Evolutionary conservation across 2,113 vertebrate genomes (phyloP).

Genomic region (Sander lucioperca): DNA sequence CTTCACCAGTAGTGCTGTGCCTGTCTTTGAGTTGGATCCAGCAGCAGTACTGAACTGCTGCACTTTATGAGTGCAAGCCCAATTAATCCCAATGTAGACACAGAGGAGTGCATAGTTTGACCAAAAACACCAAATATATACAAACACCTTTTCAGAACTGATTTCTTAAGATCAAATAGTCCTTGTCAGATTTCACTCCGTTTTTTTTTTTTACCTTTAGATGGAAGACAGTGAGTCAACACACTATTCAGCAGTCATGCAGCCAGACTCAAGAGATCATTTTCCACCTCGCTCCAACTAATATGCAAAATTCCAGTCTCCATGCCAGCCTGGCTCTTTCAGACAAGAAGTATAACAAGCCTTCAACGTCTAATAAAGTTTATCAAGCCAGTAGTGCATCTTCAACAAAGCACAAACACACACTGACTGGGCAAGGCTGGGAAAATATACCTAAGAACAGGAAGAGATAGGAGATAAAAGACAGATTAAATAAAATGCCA

Average conservation of each 20-base stretch:
- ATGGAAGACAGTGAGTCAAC: background rate
- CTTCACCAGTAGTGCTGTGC: slow-evolving; percentile 12
- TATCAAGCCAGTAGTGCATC: background rate
- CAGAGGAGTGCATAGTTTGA: background rate
- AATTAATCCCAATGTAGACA: background rate
- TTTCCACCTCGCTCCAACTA: slow-evolving; percentile 11
- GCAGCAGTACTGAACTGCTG: slow-evolving; percentile 6
- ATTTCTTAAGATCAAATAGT: background rate
- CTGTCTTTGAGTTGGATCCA: slow-evolving; percentile 16
- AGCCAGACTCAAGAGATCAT: background rate
- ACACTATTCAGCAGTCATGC: slow-evolving; percentile 16
- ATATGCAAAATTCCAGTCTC: background rate
- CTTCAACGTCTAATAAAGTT: slow-evolving; percentile 2
- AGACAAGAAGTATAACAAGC: slow-evolving; percentile 6
- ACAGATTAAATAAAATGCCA: slow-evolving; percentile 9
- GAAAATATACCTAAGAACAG: background rate
- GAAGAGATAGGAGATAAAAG: slow-evolving; percentile 5
- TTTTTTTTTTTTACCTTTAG: background rate
- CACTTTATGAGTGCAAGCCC: background rate
- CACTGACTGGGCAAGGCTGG: background rate
- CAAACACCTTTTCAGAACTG: background rate
- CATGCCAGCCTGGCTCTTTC: slow-evolving; percentile 10
- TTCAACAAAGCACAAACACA: slow-evolving; percentile 16
- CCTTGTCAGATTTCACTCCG: background rate
- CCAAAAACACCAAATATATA: background rate